These are phyloP conservation scores for Daboia siamensis DNA, from an alignment of 2,113 vertebrate species.

Conservation along the genomic window DNA sequence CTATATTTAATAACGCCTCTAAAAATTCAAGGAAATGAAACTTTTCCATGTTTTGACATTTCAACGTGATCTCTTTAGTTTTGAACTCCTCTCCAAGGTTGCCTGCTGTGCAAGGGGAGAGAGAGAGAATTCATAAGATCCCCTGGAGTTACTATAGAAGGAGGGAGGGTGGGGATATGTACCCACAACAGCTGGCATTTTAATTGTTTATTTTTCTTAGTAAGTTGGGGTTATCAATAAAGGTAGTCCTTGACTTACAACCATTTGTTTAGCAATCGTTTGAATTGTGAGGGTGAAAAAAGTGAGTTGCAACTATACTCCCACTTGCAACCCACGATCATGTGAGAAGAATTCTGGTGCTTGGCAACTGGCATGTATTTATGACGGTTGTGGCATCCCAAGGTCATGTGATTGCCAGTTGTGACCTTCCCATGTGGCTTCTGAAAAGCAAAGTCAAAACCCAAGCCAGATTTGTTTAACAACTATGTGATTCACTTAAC, in stretches of 20 bases:
- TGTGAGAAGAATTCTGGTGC: neutral
- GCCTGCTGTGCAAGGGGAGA: neutral
- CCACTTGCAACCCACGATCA: neutral
- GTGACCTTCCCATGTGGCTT: neutral
- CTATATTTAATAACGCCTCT: neutral
- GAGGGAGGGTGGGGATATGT: neutral
- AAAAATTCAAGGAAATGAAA: neutral
- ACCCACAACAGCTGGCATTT: neutral
- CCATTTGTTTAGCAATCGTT: neutral
- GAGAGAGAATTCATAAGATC: neutral
- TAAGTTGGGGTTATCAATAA: neutral
- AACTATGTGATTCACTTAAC: neutral
- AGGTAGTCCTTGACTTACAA: neutral
- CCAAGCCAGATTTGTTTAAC: neutral
- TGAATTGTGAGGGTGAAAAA: neutral
- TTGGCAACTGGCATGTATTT: neutral
- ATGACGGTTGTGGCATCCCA: neutral
- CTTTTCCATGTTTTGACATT: neutral
- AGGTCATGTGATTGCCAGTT: neutral
- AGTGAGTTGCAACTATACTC: neutral
- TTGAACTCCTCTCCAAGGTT: neutral
- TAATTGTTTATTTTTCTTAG: neutral
- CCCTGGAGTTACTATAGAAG: neutral
- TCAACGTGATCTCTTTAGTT: neutral
- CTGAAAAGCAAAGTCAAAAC: neutral